Evolutionary conservation across 2,888 invertebrate genomes (phyloP), one percentile per base, ranked within the genome.

Genomic region (Platycheirus albimanus): DNA sequence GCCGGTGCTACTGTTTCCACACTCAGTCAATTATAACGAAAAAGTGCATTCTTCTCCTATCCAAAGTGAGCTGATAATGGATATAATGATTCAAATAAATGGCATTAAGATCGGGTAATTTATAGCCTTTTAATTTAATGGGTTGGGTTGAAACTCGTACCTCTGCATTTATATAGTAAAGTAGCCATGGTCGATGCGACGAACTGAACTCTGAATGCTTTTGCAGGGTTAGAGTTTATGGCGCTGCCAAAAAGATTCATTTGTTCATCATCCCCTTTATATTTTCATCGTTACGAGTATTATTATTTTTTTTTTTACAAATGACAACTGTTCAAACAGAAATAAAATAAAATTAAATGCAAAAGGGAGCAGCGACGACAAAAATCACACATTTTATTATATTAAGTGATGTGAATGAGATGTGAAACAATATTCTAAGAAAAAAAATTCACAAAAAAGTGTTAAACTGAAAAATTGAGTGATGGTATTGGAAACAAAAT

Each of bases 121-220:
- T 90, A 90, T 90, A 87, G 87, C 87, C 89, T 89, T 90, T 90
- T 90, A 90, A 90, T 90, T 90, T 90, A 90, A 90, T 90, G 89
- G 89, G 90, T 78, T 89, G 89, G 89, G 87, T 81, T 86, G 84
- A 84, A 77, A 72, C 8, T 28, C 70, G 64, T 61, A 15, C 17
- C n/a, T n/a, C n/a, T 13, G 7, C 4, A 33, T 17, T n/a, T 24
- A 49, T 49, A 20, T 15, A 28, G 4, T 4, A n/a, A 24, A n/a
- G 43, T 52, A 69, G 66, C 66, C 76, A 64, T 43, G 11, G 13
- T 3, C 30, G 1, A 30, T 2, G 15, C 17, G 36, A 10, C 19
- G 19, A 11, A 20, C 4, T 3, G 5, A 33, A 49, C 17, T 63
- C 51, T n/a, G 11, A 47, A 38, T 13, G 52, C 13, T 15, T 36